Evolutionary conservation across 2,113 vertebrate genomes (phyloP).

Genomic region (Ceratotherium simum): DNA sequence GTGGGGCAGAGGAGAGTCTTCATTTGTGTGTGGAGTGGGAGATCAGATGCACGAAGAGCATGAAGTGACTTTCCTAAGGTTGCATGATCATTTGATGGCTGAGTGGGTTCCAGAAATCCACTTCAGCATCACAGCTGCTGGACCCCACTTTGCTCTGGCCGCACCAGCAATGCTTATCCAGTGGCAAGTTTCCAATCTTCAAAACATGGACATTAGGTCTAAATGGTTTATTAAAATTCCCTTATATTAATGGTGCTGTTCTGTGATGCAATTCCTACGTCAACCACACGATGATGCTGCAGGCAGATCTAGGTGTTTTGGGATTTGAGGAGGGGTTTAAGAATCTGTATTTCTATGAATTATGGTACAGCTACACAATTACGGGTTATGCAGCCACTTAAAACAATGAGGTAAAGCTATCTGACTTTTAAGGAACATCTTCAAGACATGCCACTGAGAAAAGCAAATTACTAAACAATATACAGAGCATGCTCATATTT

Average conservation of each 20-base stretch:
- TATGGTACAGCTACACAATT: background rate
- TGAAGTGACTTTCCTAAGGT: background rate
- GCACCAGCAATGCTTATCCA: background rate
- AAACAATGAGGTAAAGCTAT: slow-evolving; percentile 39
- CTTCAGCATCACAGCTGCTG: background rate
- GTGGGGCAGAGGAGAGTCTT: background rate
- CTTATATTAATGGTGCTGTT: background rate
- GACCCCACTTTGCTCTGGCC: background rate
- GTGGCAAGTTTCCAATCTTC: background rate
- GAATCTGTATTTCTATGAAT: slow-evolving; percentile 15
- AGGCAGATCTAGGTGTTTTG: background rate
- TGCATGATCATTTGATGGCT: background rate
- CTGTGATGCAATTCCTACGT: background rate
- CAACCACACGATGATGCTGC: slow-evolving; percentile 50
- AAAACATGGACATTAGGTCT: background rate
- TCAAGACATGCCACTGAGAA: slow-evolving; percentile 34
- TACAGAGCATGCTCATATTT: background rate
- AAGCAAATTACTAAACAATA: slow-evolving; percentile 1
- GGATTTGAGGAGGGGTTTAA: background rate
- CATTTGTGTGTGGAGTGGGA: background rate
- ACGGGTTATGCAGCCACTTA: background rate
- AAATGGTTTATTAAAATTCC: slow-evolving; percentile 31
- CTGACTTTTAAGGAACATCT: slow-evolving; percentile 1
- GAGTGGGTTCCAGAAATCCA: slow-evolving; percentile 15
- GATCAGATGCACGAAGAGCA: background rate